Base-by-base conservation (phyloP, 2,797 vertebrate genomes). In the Siniperca obscura region DNA sequence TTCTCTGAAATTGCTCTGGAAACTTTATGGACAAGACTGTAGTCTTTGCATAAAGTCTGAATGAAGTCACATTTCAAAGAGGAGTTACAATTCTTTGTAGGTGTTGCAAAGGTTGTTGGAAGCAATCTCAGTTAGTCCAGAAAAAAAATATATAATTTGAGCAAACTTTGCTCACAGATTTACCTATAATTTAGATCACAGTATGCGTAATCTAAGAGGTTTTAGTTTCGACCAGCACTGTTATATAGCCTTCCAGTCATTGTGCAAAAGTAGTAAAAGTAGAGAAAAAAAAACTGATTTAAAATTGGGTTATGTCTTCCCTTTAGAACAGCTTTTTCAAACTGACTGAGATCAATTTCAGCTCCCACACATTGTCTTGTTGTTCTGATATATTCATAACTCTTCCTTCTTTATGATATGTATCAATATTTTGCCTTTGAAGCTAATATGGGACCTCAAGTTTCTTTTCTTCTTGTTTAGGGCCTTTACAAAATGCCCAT, bases 381-480 rank as follows among this genome's bases (percentile, higher is more conserved):
- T 55, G 10, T 78, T 60, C 12, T 62, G 42, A 68, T 56, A 21
- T 62, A 46, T 55, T 70, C 46, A 12, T 34, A 65, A n/a, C 13
- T 42, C 5, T 66, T 72, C 66, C 10, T 27, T 80, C 25, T 71
- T 74, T 30, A 48, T 27, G 46, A 65, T 14, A 10, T 76, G 53
- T 40, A 52, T 66, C 52, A 80, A 14, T 69, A 50, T 62, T 76
- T 64, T 55, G 38, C 52, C 62, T 71, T 67, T 27, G 1, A 53
- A 67, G 34, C 52, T 72, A 27, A 77, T 65, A 61, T 19, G 19
- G 65, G 59, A 60, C 70, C 27, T 62, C 22, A 8, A 25, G 0
- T 69, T 27, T 55, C 27, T 70, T 53, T 71, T 52, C 53, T 61
- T 30, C 27, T n/a, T 14, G n/a, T 64, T 74, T 13, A 61, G 27